phyloP scores from a whole-genome alignment of 2,797 vertebrate species.

The Parambassis ranga region DNA sequence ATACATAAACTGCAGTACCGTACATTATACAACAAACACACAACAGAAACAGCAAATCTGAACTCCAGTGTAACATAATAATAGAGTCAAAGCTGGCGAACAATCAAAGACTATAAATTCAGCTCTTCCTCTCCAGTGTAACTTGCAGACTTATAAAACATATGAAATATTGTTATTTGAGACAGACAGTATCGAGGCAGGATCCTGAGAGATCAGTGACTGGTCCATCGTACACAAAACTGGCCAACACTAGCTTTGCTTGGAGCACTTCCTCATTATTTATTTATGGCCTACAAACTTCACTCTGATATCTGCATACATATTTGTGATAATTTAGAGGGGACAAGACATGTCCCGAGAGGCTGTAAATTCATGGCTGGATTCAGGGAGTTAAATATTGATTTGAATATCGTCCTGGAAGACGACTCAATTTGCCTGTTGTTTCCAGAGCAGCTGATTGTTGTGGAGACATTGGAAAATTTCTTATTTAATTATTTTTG shows the following conservation, averaged over 20 bases:
- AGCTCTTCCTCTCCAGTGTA: neutral
- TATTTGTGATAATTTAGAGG: neutral
- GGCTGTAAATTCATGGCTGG: neutral
- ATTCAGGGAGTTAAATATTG: neutral
- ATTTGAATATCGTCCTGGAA: neutral
- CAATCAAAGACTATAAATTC: neutral
- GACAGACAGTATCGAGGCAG: neutral
- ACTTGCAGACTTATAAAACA: neutral
- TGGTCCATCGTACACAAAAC: neutral
- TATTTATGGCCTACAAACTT: neutral
- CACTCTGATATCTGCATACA: neutral
- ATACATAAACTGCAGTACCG: too few species aligned
- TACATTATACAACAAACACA: too few species aligned
- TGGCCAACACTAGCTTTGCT: neutral
- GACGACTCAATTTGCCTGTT: neutral
- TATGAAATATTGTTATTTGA: neutral
- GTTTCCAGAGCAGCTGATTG: neutral
- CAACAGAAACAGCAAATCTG: neutral
- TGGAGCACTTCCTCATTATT: neutral
- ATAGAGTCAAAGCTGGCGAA: fast-evolving
- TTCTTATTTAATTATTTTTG: slow-evolving; percentile 16
- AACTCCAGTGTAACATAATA: neutral
- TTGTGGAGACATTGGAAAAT: neutral
- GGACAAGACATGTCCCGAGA: neutral
- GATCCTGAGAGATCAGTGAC: neutral